A percentile compares a stretch with the other conserved stretches of the same genome.
Conservation (phyloP, 1,140 invertebrate genomes). For the Hypothenemus hampei region DNA sequence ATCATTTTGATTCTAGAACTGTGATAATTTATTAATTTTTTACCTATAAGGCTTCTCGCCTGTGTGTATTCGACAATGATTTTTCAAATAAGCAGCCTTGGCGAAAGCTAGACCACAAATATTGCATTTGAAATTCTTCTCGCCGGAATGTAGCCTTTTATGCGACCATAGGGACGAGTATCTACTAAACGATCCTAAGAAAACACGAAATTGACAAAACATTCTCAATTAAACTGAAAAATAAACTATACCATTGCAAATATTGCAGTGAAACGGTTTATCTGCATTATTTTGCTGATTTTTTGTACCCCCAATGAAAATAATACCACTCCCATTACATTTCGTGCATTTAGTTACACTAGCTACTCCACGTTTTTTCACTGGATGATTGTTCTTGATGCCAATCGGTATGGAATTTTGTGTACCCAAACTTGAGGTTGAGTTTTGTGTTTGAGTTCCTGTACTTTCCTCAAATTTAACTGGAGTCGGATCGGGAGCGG, state of each 20-base stretch:
- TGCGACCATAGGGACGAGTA: slow-evolving; percentile 83
- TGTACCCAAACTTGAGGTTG: slow-evolving; percentile 40
- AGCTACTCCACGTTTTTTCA: slow-evolving; percentile 73
- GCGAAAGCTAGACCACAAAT: slow-evolving; percentile 92
- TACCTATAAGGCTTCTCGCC: slow-evolving; percentile 72
- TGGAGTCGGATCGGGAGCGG: slow-evolving; percentile 53
- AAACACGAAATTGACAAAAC: neutral
- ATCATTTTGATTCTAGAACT: too few relatives aligned
- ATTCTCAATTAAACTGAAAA: neutral
- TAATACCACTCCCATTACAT: slow-evolving; percentile 80
- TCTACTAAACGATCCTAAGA: slow-evolving; percentile 62
- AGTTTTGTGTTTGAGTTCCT: slow-evolving; percentile 43
- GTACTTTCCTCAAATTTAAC: slow-evolving; percentile 50
- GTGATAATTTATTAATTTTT: too few relatives aligned
- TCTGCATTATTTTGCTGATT: slow-evolving; percentile 57
- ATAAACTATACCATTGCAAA: slow-evolving; percentile 61
- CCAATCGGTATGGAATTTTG: slow-evolving; percentile 49
- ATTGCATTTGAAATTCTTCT: slow-evolving; percentile 88
- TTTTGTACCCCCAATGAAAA: slow-evolving; percentile 63
- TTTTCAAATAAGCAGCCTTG: slow-evolving; percentile 85
- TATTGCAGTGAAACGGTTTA: slow-evolving; percentile 82
- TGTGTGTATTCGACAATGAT: slow-evolving; percentile 78
- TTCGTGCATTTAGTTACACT: slow-evolving; percentile 82
- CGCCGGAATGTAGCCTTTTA: slow-evolving; percentile 77
- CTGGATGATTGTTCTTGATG: slow-evolving; percentile 60